phyloP scores from a whole-genome alignment of 2,113 vertebrate species.

The Ceyx margarethae region DNA sequence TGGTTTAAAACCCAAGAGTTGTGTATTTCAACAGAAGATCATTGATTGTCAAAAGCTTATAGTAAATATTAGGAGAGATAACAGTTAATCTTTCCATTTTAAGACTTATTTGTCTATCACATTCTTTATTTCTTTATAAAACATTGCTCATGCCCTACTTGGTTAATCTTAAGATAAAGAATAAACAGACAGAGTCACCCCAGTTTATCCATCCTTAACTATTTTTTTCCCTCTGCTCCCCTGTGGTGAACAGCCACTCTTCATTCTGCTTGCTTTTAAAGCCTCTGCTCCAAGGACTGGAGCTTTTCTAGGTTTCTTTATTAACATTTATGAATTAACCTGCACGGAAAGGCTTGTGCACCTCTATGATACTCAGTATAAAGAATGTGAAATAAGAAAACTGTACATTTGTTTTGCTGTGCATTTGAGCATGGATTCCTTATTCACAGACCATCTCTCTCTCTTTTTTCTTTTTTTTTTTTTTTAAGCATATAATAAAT shows the following conservation, averaged over 20 bases:
- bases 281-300: not conserved
- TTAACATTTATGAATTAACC: not conserved
- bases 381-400: not conserved
- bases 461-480: not conserved
- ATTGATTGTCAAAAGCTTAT: not conserved
- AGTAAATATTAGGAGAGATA: conserved; percentile 1
- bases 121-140: conserved; percentile 39
- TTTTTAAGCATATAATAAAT: conserved; percentile 43
- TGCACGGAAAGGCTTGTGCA: not conserved
- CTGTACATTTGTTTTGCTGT: conserved; percentile 1
- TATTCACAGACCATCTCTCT: not conserved
- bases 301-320: not conserved
- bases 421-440: not conserved
- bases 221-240: not conserved
- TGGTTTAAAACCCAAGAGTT: conserved; percentile 19
- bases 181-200: not conserved
- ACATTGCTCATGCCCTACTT: conserved; percentile 10
- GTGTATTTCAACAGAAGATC: not conserved
- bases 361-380: not conserved
- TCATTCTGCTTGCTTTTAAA: conserved; percentile 1
- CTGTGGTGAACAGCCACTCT: not conserved
- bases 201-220: not conserved
- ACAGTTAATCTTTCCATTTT: conserved; percentile 28
- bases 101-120: not conserved
- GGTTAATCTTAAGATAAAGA: not conserved